Percentiles rank a stretch among this genome's conserved stretches.
phyloP scores from a whole-genome alignment of 2,797 vertebrate species.

The Platalea minor region DNA sequence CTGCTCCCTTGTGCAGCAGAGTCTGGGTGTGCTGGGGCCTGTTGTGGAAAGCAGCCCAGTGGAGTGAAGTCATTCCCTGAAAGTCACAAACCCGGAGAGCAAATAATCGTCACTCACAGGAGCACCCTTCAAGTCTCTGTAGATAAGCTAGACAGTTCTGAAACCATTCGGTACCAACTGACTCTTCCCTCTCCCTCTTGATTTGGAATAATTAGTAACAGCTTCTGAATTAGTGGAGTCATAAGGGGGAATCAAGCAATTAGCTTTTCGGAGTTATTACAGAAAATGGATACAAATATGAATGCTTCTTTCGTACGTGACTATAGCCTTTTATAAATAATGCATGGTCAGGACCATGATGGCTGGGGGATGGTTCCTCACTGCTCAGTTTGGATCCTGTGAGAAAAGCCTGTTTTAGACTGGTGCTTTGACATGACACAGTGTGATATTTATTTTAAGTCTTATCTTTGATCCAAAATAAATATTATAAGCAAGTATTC shows the following conservation, averaged over 20 bases:
- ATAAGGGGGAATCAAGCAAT: neutral
- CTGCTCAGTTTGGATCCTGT: neutral
- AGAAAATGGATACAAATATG: neutral
- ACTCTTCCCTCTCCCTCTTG: neutral
- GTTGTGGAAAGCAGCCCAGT: conserved; percentile 90
- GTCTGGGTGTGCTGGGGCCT: conserved; percentile 83
- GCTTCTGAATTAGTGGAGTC: neutral
- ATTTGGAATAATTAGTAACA: neutral
- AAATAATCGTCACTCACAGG: neutral
- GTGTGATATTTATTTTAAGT: neutral
- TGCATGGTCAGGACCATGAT: fast-evolving
- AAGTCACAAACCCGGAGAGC: conserved; percentile 20
- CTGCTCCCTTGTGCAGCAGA: conserved; percentile 84
- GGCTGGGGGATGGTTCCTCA: neutral
- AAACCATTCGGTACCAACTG: neutral
- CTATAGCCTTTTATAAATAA: neutral
- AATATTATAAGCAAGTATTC: neutral
- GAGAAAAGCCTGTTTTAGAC: neutral
- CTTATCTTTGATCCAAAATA: neutral
- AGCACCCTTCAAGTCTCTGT: neutral
- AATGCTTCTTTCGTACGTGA: neutral
- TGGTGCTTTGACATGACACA: neutral
- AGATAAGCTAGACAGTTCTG: neutral
- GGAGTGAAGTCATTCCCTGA: conserved; percentile 88
- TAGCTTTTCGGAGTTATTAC: neutral